Base-by-base conservation (phyloP, 2,888 invertebrate species). In the Agrochola macilenta region DNA sequence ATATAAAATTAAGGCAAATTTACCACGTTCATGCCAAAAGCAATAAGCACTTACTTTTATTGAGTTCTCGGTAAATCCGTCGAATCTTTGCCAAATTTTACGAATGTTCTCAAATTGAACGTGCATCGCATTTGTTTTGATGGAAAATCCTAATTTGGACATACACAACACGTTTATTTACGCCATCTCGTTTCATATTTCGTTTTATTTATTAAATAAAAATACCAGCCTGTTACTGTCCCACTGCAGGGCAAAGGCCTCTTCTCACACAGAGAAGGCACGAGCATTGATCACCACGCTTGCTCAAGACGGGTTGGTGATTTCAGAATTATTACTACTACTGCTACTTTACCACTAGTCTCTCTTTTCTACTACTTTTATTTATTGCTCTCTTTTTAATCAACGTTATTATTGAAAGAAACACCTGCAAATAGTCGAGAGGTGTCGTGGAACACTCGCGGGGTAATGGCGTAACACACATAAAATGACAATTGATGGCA, bases 11-110 rank as follows among this genome's bases (percentile, higher is more conserved):
- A 52, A 14, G 3, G 9, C 20, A 54, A 80, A 60, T n/a, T 17
- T 11, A 43, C 30, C 35, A 76, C 11, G 26, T 63, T 17, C 20
- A 35, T 63, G 81, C 77, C 81, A 81, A 77, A 69, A 81, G 14
- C 65, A 81, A 77, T 63, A 60, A 2, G n/a, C 30, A 63, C 58
- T 65, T 58, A n/a, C n/a, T 46, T 71, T 69, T 66, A 58, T 60
- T 65, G 5, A 58, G 20, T 75, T 79, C 65, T 30, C 9, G 1
- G 35, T 80, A 71, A 57, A 68, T 11, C 30, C 35, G 30, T 49
- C 14, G 60, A 54, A 39, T 26, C 64, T 30, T 80, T 81, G 81
- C 81, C 78, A 78, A 81, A 69, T 58, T 61, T 23, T 46, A 60
- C 26, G 54, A 72, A 63, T 11, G 39, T 12, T 69, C 60, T n/a